Base-by-base conservation (phyloP, 53 echinoderm and acorn worm species). In the Antedon mediterranea region DNA sequence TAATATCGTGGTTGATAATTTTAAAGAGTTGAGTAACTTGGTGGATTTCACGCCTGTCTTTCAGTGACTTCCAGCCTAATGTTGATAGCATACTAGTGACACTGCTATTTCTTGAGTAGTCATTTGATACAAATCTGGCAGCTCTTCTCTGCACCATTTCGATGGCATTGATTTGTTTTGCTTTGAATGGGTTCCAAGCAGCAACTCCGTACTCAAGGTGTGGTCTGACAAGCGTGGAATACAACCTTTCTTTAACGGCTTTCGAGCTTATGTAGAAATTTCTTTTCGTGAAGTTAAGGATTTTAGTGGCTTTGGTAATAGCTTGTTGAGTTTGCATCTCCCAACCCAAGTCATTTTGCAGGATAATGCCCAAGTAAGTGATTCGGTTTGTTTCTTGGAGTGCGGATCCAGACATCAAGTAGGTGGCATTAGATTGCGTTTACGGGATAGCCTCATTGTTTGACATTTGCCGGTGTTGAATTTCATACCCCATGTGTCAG, bases 311-410 rank as follows among this genome's bases (percentile, higher is more conserved):
- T 57, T 76, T 81, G 71, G 13, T 6, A 34, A 28, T 33, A 27
- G 86, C 78, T 42, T 81, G 73, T 26, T 81, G 28, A 20, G 72
- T 27, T 72, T 85, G 73, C 11, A 29, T 37, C 29, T 86, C 79
- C 87, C 87, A 86, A 6, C 82, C 31, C 8, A 86, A 37, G 72
- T 86, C 78, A 20, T 57, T 86, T 43, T 86, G 87, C 0, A 82
- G 74, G 74, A 30, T 71, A 27, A 82, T 75, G 1, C 87, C 87
- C 0, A 86, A 76, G 28, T 86, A 86, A n/a, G n/a, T n/a, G n/a
- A n/a, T n/a, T n/a, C n/a, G n/a, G n/a, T n/a, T n/a, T n/a, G n/a
- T n/a, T n/a, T n/a, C n/a, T n/a, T n/a, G n/a, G n/a, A n/a, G n/a
- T n/a, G n/a, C n/a, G n/a, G n/a, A n/a, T n/a, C n/a, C n/a, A n/a